These are phyloP conservation scores for Motacilla tschutschensis DNA, from an alignment of 2,113 vertebrate species.

Conservation along the genomic window DNA sequence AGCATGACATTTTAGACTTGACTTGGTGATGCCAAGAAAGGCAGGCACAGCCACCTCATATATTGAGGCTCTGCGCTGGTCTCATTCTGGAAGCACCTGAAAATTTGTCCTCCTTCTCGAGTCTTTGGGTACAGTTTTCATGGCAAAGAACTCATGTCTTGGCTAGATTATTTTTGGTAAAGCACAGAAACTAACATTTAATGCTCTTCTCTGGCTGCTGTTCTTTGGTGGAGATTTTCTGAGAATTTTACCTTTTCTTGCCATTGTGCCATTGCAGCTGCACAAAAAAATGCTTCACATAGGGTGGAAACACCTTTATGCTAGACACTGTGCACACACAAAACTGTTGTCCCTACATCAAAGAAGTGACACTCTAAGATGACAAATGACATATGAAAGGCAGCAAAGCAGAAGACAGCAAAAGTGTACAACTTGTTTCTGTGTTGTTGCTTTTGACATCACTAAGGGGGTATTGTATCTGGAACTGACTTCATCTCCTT, in stretches of 20 bases:
- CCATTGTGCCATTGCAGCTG: background rate
- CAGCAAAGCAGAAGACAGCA: conserved; percentile 24
- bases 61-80: background rate
- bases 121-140: background rate
- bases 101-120: background rate
- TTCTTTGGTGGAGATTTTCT: background rate
- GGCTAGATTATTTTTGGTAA: background rate
- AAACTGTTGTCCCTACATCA: background rate
- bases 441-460: background rate
- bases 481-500: background rate
- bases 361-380: conserved; percentile 23
- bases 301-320: background rate
- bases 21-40: background rate
- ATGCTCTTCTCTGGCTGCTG: background rate
- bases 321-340: background rate
- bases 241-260: background rate
- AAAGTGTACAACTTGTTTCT: background rate
- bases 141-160: background rate
- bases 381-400: conserved; percentile 16
- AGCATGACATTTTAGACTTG: background rate
- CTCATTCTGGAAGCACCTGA: background rate
- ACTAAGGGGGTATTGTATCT: background rate
- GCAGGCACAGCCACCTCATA: background rate
- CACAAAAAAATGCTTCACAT: background rate
- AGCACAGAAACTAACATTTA: background rate